Evolutionary conservation across 2,113 vertebrate genomes (phyloP).

Genomic region (Notiomystis cincta): DNA sequence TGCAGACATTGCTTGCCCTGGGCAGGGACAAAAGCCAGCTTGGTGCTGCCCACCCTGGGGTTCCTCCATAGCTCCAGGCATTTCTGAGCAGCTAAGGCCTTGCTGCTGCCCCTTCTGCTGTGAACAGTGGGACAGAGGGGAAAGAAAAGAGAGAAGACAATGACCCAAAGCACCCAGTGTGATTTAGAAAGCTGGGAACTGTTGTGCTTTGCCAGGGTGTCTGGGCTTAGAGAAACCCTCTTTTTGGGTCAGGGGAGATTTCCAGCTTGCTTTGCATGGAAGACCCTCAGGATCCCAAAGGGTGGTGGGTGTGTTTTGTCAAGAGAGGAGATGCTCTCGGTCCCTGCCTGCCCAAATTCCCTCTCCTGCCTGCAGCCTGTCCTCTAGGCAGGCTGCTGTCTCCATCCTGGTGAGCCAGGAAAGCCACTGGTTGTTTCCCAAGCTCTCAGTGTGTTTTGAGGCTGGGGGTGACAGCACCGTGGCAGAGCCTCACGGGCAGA

Average conservation of each 20-base stretch:
- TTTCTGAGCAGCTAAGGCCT: neutral
- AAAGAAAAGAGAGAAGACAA: neutral
- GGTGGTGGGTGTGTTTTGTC: neutral
- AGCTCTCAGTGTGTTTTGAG: neutral
- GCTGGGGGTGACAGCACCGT: accelerated
- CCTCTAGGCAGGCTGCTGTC: neutral
- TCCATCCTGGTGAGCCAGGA: neutral
- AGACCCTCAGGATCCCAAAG: neutral
- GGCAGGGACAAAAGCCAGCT: neutral
- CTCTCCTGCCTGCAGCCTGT: neutral
- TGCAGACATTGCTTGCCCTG: neutral
- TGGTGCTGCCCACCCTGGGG: accelerated
- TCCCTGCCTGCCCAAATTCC: neutral
- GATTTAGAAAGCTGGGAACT: neutral
- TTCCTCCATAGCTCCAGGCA: too few species aligned
- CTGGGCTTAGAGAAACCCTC: neutral
- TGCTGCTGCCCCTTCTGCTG: neutral
- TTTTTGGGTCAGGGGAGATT: neutral
- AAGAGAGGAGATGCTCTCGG: accelerated
- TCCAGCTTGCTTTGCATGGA: neutral
- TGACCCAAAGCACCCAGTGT: neutral
- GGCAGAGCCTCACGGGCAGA: neutral
- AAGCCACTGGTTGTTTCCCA: neutral
- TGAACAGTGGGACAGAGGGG: neutral
- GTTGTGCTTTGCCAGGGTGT: neutral